Percentiles rank a stretch among this genome's conserved stretches.
Evolutionary conservation across 2,113 vertebrate species (phyloP).

Genomic region (Misgurnus mizolepis): DNA sequence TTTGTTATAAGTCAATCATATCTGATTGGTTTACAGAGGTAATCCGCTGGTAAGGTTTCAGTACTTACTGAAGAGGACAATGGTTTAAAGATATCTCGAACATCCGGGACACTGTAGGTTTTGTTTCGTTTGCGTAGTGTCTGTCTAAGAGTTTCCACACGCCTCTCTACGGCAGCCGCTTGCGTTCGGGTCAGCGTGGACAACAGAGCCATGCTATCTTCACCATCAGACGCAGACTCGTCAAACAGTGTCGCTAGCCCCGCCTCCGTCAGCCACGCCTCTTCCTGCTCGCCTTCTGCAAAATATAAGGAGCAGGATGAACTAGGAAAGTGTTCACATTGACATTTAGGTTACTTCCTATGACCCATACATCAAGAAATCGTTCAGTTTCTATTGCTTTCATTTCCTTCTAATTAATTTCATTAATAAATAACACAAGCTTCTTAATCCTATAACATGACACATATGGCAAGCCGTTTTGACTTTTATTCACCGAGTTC

Average conservation of each 20-base stretch:
- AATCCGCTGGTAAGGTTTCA: conserved; percentile 47
- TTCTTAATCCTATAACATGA: neutral
- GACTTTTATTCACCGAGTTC: too few relatives aligned
- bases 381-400: too few relatives aligned
- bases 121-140: conserved; percentile 91
- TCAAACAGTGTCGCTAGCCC: conserved; percentile 88
- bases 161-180: conserved; percentile 86
- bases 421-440: neutral
- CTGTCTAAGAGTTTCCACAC: conserved; percentile 85
- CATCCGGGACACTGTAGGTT: conserved; percentile 88
- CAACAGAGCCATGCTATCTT: conserved; percentile 84
- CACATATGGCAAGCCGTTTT: too few relatives aligned
- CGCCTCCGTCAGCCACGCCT: conserved; percentile 93
- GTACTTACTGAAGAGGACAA: conserved; percentile 48
- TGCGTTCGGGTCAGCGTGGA: conserved; percentile 91
- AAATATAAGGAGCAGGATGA: neutral
- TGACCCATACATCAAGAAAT: too few relatives aligned
- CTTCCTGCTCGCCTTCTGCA: conserved; percentile 92
- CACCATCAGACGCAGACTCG: conserved; percentile 76
- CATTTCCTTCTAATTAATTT: neutral
- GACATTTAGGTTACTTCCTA: too few relatives aligned
- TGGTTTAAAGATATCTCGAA: conserved; percentile 90
- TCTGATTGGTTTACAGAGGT: neutral
- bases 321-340: too few relatives aligned
- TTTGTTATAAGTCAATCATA: too few relatives aligned